These are phyloP conservation scores for Amphiprion clarkii DNA, from an alignment of 2,797 vertebrate genomes.

Conservation along the genomic window DNA sequence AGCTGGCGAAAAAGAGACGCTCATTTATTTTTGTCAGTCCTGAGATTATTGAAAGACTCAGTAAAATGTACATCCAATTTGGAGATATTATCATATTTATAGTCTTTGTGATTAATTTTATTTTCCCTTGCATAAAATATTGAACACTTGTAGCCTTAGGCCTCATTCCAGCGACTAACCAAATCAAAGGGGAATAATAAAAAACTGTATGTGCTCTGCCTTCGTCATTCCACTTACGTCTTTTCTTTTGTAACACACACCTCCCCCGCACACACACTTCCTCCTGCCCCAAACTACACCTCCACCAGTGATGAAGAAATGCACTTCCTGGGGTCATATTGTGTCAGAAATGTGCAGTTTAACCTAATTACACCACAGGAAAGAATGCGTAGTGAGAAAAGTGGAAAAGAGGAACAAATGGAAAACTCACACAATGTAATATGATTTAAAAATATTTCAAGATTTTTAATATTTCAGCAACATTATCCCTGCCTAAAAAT, in stretches of 20 bases:
- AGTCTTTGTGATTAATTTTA: conserved; percentile 6
- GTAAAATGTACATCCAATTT: neutral
- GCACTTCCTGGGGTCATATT: conserved; percentile 70
- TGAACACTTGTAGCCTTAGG: conserved; percentile 3
- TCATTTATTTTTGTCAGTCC: conserved; percentile 13
- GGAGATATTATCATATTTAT: conserved; percentile 8
- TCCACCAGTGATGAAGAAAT: conserved; percentile 41
- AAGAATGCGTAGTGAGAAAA: conserved; percentile 14
- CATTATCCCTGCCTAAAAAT: neutral
- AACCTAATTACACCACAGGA: conserved; percentile 61
- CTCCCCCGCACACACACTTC: conserved; percentile 37
- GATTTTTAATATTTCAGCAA: conserved; percentile 9
- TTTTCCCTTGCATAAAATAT: conserved; percentile 3
- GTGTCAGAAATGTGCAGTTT: conserved; percentile 56
- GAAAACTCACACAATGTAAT: neutral
- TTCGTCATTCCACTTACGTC: conserved; percentile 11
- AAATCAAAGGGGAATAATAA: conserved; percentile 3
- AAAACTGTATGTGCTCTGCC: neutral
- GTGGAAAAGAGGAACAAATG: neutral
- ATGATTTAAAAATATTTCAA: neutral
- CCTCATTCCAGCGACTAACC: neutral
- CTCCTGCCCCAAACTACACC: conserved; percentile 29
- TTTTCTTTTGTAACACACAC: neutral
- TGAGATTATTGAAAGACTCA: conserved; percentile 7
- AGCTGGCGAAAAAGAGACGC: neutral